Conservation (phyloP, 2,797 vertebrate genomes). For the Centropyge bicolor region DNA sequence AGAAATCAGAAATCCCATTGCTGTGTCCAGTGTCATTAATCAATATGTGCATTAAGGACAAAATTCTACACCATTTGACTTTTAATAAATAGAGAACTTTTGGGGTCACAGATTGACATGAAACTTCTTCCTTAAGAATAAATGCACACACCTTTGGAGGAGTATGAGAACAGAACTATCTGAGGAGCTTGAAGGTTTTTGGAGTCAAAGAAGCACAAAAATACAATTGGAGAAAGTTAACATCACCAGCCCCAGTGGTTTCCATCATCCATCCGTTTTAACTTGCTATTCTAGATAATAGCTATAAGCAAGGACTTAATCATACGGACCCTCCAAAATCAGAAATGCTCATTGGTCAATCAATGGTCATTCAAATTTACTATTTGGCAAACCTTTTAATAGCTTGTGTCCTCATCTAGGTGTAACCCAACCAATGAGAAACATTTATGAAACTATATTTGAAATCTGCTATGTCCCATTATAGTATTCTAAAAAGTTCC, state of each 20-base stretch:
- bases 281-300: background rate
- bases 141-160: background rate
- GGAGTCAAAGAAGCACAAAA: background rate
- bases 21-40: background rate
- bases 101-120: no score
- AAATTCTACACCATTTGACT: no score
- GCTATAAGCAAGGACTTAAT: background rate
- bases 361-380: background rate
- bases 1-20: background rate
- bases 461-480: background rate
- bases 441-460: background rate
- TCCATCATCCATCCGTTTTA: background rate
- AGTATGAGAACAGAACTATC: background rate
- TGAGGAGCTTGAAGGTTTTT: background rate
- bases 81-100: no score
- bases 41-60: background rate
- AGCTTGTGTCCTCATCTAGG: background rate
- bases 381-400: background rate
- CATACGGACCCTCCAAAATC: background rate
- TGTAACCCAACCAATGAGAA: background rate
- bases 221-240: background rate
- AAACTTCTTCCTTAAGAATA: background rate
- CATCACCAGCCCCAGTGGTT: background rate
- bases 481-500: constrained; percentile 25
- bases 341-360: background rate